These are phyloP conservation scores for Epizoanthus illoricatus DNA, from an alignment of 92 coral and sea anemone species.

Conservation along the genomic window DNA sequence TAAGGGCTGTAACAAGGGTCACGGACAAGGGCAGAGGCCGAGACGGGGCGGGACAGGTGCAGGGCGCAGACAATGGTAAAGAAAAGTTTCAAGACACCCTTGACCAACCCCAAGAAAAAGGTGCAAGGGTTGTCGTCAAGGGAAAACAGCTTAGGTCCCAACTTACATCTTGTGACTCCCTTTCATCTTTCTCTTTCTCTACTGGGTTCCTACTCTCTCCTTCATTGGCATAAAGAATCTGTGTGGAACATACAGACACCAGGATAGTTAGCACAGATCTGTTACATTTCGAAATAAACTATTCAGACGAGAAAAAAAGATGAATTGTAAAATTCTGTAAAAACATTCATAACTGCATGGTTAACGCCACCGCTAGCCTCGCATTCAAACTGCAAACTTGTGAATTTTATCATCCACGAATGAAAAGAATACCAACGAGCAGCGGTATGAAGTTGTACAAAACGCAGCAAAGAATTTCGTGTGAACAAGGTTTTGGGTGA, in stretches of 20 bases:
- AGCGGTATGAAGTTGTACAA: too few species aligned
- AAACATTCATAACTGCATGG: too few species aligned
- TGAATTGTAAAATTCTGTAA: too few species aligned
- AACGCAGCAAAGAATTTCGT: too few species aligned
- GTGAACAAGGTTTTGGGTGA: too few species aligned
- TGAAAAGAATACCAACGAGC: too few species aligned
- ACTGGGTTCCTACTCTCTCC: constrained; percentile 92
- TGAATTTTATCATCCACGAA: too few species aligned
- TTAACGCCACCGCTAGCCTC: too few species aligned
- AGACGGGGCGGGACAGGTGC: not conserved
- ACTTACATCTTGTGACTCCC: constrained; percentile 78
- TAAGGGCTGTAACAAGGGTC: too few species aligned
- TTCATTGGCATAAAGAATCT: constrained; percentile 96
- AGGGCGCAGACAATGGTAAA: not conserved
- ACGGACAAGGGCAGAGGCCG: not conserved
- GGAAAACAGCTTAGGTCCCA: not conserved
- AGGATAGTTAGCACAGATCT: not conserved
- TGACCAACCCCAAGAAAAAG: not conserved
- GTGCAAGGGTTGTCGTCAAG: not conserved
- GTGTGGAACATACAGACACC: not conserved
- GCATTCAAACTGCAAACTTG: too few species aligned
- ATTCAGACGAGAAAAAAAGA: too few species aligned
- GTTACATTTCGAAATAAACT: not conserved
- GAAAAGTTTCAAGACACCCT: not conserved
- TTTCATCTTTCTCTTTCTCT: constrained; percentile 82